Base-by-base conservation (phyloP, 64 coral and sea anemone genomes). In the Actinia tenebrosa region DNA sequence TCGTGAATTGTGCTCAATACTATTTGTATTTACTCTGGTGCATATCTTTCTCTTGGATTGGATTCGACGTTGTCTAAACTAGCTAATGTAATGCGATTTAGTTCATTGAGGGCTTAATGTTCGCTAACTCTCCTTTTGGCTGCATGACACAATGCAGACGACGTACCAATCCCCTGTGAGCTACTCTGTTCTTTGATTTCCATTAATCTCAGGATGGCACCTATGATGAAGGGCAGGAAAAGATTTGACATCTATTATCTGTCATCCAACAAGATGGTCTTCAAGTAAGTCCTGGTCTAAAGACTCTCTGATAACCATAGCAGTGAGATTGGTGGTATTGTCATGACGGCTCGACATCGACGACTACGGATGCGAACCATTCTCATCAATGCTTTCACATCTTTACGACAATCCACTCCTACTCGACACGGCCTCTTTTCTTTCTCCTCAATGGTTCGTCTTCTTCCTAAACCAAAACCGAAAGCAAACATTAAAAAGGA, bases 301-400 rank as follows among this genome's bases (percentile, higher is more conserved):
- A 42, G 8, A 75, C 69, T 75, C 27, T 75, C 69, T 10, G 69
- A 42, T 3, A 75, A 26, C 20, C 69, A 7, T 42, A 30, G 25
- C 3, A 75, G 25, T 2, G 69, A 75, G 2, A 43, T 3, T 37
- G 69, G 69, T 30, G 69, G 69, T 30, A 75, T 75, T 0, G 25
- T 26, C n/a, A 75, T 30, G 69, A 75, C 25, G 22, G 69, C 69
- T 30, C 45, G 25, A 77, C 81, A 77, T 18, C 46, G 37, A 15
- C 53, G 30, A 80, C 80, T 89, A 16, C 55, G 88, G 42, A 79
- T 75, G 59, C 71, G 69, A 25, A 50, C 58, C 22, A 80, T 88
- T 87, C 10, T 56, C 53, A 27, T 63, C 1, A 82, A 45, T 0
- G 7, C 45, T 20, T 89, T 89, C 22, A 80, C 75, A 14, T 44